Conservation (phyloP, 2,888 invertebrate species). For the Thysanoteuthis rhombus region DNA sequence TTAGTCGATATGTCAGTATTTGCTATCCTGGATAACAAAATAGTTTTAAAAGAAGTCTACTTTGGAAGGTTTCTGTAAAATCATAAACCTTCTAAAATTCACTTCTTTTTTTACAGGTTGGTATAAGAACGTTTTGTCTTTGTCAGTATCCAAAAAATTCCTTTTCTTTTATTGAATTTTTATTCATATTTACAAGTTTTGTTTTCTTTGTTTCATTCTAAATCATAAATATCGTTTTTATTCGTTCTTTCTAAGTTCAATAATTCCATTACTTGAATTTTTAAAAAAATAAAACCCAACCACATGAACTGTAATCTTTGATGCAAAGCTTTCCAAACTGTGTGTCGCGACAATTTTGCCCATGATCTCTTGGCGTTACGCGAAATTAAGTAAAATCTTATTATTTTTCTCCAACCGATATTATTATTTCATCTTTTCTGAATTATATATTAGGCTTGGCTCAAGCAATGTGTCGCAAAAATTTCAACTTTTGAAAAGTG, state of each 20-base stretch:
- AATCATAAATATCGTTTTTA: too few species aligned
- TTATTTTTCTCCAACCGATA: too few species aligned
- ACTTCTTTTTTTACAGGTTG: background rate
- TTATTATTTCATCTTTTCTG: too few species aligned
- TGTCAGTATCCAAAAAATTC: background rate
- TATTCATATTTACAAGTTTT: background rate
- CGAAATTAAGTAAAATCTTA: too few species aligned
- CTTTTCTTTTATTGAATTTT: background rate
- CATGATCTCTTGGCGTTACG: too few species aligned
- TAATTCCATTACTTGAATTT: background rate
- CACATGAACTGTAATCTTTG: background rate
- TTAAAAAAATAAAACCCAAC: background rate
- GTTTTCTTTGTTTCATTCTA: background rate
- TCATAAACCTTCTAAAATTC: background rate
- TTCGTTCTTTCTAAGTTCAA: too few species aligned
- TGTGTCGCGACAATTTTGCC: too few species aligned
- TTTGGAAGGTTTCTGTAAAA: background rate
- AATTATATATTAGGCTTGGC: too few species aligned
- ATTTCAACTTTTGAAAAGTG: too few species aligned
- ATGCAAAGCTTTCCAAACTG: too few species aligned
- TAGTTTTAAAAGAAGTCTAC: background rate
- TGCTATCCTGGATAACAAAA: slow-evolving; percentile 12
- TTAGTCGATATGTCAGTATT: background rate
- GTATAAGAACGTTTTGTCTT: background rate
- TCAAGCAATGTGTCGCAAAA: too few species aligned